Base-by-base conservation (phyloP, 2,797 vertebrate genomes). In the Platalea minor region DNA sequence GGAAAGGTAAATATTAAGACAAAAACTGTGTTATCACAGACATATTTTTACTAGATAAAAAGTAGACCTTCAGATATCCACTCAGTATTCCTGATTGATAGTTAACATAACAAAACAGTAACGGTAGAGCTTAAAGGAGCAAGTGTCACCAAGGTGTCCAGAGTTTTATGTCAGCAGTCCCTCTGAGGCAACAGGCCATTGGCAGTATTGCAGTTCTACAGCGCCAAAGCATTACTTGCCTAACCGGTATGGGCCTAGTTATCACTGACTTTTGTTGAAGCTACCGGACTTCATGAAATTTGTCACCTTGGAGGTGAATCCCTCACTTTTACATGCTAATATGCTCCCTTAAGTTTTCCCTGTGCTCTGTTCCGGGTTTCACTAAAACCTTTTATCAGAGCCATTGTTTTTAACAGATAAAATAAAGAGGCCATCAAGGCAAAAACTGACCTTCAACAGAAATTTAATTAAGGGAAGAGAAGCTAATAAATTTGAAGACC, bases 401-500 rank as follows among this genome's bases (percentile, higher is more conserved):
- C 3, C 35, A 85, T 63, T 89, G 70, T 88, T 93, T 95, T 87
- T 80, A 93, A 80, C 19, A 91, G 75, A 93, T 72, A 91, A 95
- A 94, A 77, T 46, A 84, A 89, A 91, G 61, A 94, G 33, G 69
- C 28, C 76, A 84, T 75, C 84, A 89, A 91, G 46, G 73, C 84
- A 95, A 91, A 93, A 92, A 39, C 72, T 93, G 93, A 85, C 43
- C 82, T 89, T 95, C 81, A 86, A 83, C 56, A 78, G 39, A 92
- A 94, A 93, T 88, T 80, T 94, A 93, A 90, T 93, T 92, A 91
- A 89, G 13, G 31, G 25, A 91, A 77, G 85, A 83, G 33, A 23
- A 91, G 69, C 33, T 88, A 92, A 95, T 91, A 96, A 90, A 88
- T 82, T 75, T 93, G 67, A 73, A 91, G 79, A 74, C 25, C 87